A percentile compares a stretch with the other conserved stretches of the same genome.
Conservation (phyloP, 2,113 vertebrate genomes). For the Siphamia tubifer region DNA sequence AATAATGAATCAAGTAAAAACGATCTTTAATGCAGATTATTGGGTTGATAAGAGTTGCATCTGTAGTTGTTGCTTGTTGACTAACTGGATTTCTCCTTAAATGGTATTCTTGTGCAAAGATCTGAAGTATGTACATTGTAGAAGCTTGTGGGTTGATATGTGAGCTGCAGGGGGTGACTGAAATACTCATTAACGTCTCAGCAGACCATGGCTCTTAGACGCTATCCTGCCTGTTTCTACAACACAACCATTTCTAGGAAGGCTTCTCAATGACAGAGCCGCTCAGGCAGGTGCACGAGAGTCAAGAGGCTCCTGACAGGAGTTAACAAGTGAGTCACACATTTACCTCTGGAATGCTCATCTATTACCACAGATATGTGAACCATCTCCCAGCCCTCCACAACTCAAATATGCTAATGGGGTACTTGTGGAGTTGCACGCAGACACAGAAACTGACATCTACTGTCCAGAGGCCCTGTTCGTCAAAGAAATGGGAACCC, state of each 20-base stretch:
- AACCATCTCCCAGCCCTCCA: constrained; percentile 32
- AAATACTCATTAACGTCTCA: constrained; percentile 52
- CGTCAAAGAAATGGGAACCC: constrained; percentile 56
- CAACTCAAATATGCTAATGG: constrained; percentile 60
- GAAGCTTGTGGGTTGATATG: constrained; percentile 11
- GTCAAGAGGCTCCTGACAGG: constrained; percentile 28
- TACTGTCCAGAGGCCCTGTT: constrained; percentile 63
- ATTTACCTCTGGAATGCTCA: constrained; percentile 54
- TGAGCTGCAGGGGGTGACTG: constrained; percentile 13
- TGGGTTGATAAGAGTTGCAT: no score
- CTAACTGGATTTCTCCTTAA: background rate
- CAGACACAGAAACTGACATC: constrained; percentile 63
- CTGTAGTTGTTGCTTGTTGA: no score
- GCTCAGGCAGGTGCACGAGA: constrained; percentile 21
- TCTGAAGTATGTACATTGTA: background rate
- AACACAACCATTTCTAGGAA: constrained; percentile 37
- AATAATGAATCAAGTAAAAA: no score
- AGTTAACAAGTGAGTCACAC: constrained; percentile 56
- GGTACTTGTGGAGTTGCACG: constrained; percentile 35
- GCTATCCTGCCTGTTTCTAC: constrained; percentile 40
- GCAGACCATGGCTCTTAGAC: constrained; percentile 19
- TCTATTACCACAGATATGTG: constrained; percentile 61
- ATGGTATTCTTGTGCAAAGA: background rate
- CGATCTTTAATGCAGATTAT: no score
- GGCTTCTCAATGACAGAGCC: constrained; percentile 15